phyloP scores from a whole-genome alignment of 2,113 vertebrate genomes.

The Phalacrocorax pelagicus region DNA sequence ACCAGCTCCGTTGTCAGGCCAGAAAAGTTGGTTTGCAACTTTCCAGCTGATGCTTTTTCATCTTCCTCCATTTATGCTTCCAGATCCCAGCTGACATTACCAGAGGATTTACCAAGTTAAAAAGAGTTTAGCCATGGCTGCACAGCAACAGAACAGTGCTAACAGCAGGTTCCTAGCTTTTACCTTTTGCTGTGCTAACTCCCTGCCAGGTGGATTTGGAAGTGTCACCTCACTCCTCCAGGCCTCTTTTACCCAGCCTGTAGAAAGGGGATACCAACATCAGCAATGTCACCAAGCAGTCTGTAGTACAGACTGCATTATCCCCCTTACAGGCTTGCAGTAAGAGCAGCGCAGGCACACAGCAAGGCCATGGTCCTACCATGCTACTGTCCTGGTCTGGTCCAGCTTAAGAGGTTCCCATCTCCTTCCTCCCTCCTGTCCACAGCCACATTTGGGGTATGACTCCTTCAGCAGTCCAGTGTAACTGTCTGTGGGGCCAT shows the following conservation, averaged over 20 bases:
- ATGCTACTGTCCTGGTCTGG: background rate
- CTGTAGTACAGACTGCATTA: background rate
- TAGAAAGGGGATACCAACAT: background rate
- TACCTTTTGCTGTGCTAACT: background rate
- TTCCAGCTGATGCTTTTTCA: background rate
- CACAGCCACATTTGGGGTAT: background rate
- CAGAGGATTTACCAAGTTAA: background rate
- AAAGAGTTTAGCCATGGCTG: background rate
- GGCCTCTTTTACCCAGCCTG: background rate
- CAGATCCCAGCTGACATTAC: background rate
- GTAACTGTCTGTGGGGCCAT: background rate
- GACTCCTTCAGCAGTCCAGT: background rate
- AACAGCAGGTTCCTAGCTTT: background rate
- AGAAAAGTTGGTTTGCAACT: conserved; percentile 25
- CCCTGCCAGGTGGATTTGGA: background rate
- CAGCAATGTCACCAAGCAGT: background rate
- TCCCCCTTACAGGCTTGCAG: background rate
- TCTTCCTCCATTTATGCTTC: background rate
- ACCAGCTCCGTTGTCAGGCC: conserved; percentile 4
- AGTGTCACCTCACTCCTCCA: background rate
- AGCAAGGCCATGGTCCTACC: background rate
- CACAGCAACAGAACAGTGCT: rapidly evolving
- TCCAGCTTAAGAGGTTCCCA: background rate
- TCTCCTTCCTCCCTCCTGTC: background rate
- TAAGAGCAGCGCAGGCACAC: background rate